These are phyloP conservation scores for Xylocopa sonorina DNA, from an alignment of 1,140 invertebrate genomes.

Conservation along the genomic window DNA sequence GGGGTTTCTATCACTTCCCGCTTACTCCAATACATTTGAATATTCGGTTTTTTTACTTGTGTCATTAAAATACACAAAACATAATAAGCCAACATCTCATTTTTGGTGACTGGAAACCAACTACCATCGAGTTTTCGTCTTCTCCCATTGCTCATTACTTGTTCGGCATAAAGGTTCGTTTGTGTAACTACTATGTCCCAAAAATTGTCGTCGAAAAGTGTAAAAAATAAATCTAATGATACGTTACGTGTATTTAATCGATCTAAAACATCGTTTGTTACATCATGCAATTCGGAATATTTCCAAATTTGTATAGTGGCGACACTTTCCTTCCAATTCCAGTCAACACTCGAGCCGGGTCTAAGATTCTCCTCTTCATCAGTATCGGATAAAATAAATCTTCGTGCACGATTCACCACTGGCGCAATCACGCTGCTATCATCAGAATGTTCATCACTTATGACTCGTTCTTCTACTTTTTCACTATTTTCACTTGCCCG, in stretches of 20 bases:
- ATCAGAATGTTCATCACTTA: slow-evolving; percentile 28
- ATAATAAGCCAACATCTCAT: slow-evolving; percentile 19
- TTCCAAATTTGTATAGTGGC: slow-evolving; percentile 18
- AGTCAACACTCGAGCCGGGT: slow-evolving; percentile 24
- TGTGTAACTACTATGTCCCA: no score
- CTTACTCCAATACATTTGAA: no score
- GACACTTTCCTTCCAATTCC: slow-evolving; percentile 19
- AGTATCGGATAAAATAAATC: slow-evolving; percentile 24
- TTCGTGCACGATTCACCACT: neutral
- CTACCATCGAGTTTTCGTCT: no score
- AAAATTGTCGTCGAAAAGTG: no score
- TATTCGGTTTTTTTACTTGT: neutral
- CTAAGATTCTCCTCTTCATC: slow-evolving; percentile 29
- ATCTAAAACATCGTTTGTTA: slow-evolving; percentile 17
- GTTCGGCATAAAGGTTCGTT: no score
- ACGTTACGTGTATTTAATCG: neutral
- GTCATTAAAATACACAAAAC: slow-evolving; percentile 32
- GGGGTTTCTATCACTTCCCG: no score
- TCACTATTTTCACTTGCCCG: no score
- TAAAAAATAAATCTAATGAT: neutral
- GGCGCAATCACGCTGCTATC: slow-evolving; percentile 17
- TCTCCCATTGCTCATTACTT: no score
- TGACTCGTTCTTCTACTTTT: no score
- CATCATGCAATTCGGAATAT: slow-evolving; percentile 3
- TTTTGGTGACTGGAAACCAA: slow-evolving; percentile 26